Conservation (phyloP, 2,797 vertebrate genomes). For the Semaprochilodus insignis region DNA sequence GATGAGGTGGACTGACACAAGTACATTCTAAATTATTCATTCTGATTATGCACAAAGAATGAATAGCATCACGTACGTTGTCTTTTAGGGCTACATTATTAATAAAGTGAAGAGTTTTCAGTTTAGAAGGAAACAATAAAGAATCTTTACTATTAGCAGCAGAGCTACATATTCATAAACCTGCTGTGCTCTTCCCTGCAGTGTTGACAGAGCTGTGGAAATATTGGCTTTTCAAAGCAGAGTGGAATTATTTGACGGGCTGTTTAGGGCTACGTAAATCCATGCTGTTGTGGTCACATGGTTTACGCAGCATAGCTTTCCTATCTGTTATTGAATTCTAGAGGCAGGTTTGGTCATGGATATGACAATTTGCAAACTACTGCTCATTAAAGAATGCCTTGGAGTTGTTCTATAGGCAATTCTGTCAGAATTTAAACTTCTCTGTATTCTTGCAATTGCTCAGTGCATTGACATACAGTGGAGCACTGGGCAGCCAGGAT, state of each 20-base stretch:
- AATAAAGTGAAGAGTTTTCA: not conserved
- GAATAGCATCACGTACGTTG: not conserved
- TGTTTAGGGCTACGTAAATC: not conserved
- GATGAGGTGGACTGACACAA: not conserved
- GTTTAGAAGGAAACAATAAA: not conserved
- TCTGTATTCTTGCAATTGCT: too few species aligned
- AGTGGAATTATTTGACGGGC: not conserved
- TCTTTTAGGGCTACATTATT: not conserved
- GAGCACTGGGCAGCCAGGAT: too few species aligned
- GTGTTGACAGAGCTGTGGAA: not conserved
- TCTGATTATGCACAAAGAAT: not conserved
- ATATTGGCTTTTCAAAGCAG: conserved; percentile 7
- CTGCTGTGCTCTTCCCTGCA: not conserved
- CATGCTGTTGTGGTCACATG: not conserved
- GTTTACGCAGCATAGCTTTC: not conserved
- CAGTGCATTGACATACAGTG: too few species aligned
- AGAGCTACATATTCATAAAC: not conserved
- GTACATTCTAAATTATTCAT: conserved; percentile 29
- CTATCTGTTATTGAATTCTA: not conserved
- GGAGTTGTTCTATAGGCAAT: not conserved
- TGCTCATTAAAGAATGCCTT: not conserved
- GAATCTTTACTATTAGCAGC: not conserved
- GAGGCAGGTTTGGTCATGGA: not conserved
- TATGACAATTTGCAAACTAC: not conserved
- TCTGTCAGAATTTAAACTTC: too few species aligned